These are phyloP conservation scores for Oopsacas minuta DNA, from an alignment of 37 sponge, comb jelly and placozoan species.

Conservation along the genomic window DNA sequence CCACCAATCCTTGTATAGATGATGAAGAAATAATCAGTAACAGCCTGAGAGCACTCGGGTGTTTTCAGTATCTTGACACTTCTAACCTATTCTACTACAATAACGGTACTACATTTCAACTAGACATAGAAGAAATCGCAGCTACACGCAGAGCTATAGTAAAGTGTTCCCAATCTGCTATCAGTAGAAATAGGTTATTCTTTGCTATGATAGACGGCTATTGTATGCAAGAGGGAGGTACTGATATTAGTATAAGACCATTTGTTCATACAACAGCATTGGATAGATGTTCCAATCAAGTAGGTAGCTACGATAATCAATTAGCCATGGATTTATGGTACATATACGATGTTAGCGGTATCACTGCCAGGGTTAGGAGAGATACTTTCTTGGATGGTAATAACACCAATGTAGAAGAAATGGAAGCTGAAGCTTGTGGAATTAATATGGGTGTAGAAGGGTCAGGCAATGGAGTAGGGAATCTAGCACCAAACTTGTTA, in stretches of 20 bases:
- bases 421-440: neutral
- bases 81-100: neutral
- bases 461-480: neutral
- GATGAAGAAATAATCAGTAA: neutral
- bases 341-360: neutral
- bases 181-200: neutral
- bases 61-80: neutral
- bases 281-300: neutral
- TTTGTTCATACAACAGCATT: neutral
- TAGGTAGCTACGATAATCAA: neutral
- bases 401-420: neutral
- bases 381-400: neutral
- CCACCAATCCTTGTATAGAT: neutral
- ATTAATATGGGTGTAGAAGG: neutral
- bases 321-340: conserved; percentile 7
- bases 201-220: conserved; percentile 3
- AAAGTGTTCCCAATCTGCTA: neutral
- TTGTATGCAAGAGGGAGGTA: neutral
- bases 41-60: neutral
- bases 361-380: neutral
- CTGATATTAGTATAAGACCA: neutral
- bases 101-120: neutral
- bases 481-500: neutral
- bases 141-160: neutral
- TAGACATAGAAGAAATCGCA: neutral